Percentiles rank a stretch among this genome's conserved stretches.
phyloP scores from a whole-genome alignment of 2,113 vertebrate species.

The Melanocharis versteri region DNA sequence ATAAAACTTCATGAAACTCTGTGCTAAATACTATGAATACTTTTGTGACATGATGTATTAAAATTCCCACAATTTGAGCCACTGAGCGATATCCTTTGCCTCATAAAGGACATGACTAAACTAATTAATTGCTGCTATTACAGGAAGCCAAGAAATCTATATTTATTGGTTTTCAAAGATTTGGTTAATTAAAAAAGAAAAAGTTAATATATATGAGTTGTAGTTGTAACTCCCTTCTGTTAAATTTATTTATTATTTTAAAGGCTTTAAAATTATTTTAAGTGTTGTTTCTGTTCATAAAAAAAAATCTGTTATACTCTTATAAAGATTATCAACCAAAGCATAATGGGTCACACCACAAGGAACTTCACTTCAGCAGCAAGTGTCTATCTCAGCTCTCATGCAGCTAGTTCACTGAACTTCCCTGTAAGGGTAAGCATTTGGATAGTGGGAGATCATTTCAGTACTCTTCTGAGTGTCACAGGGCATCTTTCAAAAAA shows the following conservation, averaged over 20 bases:
- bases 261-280: background rate
- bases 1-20: background rate
- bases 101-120: background rate
- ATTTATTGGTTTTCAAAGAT: background rate
- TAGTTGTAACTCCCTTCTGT: background rate
- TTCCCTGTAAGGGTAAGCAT: background rate
- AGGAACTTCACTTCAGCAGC: background rate
- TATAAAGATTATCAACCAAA: background rate
- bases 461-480: background rate
- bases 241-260: background rate
- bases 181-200: background rate
- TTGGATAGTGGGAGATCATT: background rate
- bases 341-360: background rate
- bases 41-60: background rate
- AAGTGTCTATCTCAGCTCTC: background rate
- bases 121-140: background rate
- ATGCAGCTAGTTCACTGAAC: background rate
- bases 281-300: background rate
- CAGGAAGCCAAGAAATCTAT: background rate
- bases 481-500: background rate
- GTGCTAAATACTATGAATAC: background rate
- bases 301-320: background rate
- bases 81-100: background rate
- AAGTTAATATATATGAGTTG: background rate
- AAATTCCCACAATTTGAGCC: background rate